Conservation (phyloP, 2,888 invertebrate genomes). For the Tryphoninae sp. region DNA sequence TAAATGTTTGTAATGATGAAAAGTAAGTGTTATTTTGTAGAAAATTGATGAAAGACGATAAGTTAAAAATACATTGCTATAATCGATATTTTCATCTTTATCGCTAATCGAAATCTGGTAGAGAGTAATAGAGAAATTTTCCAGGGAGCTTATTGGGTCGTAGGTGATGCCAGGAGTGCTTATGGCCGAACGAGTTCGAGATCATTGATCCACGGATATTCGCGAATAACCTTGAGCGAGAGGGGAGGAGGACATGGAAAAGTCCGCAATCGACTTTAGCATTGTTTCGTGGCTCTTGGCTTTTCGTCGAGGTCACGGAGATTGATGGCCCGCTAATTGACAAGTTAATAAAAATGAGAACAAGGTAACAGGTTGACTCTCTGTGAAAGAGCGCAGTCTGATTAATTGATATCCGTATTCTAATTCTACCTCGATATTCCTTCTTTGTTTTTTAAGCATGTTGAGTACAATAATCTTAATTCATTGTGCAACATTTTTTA, state of each 20-base stretch:
- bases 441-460: background rate
- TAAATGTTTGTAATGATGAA: no score
- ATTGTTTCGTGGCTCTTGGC: conserved; percentile 37
- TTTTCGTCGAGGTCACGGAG: conserved; percentile 13
- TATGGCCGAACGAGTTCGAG: conserved; percentile 48
- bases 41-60: background rate
- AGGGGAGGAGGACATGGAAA: background rate
- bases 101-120: conserved; percentile 8
- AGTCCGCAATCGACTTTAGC: conserved; percentile 41
- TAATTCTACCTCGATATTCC: background rate
- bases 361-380: background rate
- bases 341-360: background rate
- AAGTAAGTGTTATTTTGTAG: no score
- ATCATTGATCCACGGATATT: conserved; percentile 61
- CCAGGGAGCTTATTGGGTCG: conserved; percentile 34
- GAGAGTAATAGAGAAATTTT: conserved; percentile 33
- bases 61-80: background rate
- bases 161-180: conserved; percentile 15
- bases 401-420: conserved; percentile 1
- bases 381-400: background rate
- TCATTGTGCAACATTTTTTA: background rate
- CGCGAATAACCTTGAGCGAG: conserved; percentile 50
- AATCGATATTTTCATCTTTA: background rate
- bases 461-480: background rate
- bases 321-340: conserved; percentile 6